Percentiles rank a stretch among this genome's conserved stretches.
Evolutionary conservation across 2,888 invertebrate species (phyloP).

Genomic region (Galeruca laticollis): DNA sequence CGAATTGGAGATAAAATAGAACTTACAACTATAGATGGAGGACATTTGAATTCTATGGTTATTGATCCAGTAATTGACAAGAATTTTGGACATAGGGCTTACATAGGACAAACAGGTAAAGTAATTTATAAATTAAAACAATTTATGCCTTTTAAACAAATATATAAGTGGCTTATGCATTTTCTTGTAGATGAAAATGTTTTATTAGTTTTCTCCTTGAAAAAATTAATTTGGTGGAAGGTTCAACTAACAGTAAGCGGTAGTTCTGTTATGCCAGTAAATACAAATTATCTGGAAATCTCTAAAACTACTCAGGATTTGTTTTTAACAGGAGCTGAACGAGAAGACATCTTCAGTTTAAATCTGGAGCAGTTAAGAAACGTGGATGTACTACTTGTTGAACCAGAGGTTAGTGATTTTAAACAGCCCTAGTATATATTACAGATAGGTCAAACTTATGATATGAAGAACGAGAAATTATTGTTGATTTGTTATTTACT

Average conservation of each 20-base stretch:
- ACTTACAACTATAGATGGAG: conserved; percentile 50
- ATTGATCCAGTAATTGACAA: conserved; percentile 56
- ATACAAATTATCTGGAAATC: conserved; percentile 60
- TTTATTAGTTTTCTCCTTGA: conserved; percentile 57
- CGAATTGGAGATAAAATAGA: conserved; percentile 49
- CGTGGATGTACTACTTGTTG: conserved; percentile 42
- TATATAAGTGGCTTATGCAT: not conserved
- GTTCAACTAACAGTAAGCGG: conserved; percentile 53
- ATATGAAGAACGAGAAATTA: no score
- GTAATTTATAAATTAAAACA: no score
- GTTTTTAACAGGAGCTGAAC: conserved; percentile 60
- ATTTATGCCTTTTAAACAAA: not conserved
- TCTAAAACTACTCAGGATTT: conserved; percentile 58
- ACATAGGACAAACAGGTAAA: conserved; percentile 61
- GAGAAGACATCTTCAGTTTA: conserved; percentile 59
- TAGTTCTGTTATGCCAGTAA: conserved; percentile 48
- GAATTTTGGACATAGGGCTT: conserved; percentile 59
- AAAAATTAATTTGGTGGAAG: conserved; percentile 60
- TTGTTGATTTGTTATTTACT: no score
- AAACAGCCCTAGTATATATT: not conserved
- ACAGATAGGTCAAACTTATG: not conserved
- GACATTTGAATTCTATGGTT: conserved; percentile 58
- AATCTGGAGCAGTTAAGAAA: conserved; percentile 53
- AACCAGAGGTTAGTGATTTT: conserved; percentile 28
- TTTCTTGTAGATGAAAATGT: conserved; percentile 48